Base-by-base conservation (phyloP, 2,797 vertebrate species). In the Gallinago stenura region DNA sequence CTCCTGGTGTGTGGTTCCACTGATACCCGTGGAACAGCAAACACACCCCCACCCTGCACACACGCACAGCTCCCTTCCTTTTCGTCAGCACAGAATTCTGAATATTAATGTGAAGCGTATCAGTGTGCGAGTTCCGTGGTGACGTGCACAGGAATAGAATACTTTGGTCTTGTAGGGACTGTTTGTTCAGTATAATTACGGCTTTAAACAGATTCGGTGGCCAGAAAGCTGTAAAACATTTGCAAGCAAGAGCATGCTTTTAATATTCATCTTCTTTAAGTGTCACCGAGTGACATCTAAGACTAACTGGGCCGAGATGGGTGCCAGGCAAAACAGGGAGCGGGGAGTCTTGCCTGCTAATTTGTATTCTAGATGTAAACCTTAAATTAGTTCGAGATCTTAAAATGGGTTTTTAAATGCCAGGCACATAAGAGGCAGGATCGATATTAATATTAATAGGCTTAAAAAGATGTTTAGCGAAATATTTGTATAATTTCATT, bases 401-500 rank as follows among this genome's bases (percentile, higher is more conserved):
- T 96, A 78, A 97, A 97, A 91, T 61, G 96, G 95, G 25, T 95
- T 97, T 98, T 98, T 98, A 97, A 98, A 98, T 98, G 98, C 97
- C 92, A 93, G 95, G 97, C 97, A 97, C 97, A 96, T 92, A 92
- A 88, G 95, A 97, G 96, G 97, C 89, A 30, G 97, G 90, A 95
- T 93, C 94, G 94, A 69, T 97, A 97, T 98, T 97, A 98, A 98
- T 98, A 98, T 98, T 98, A 98, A 98, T 98, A 92, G 95, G 85
- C 94, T 95, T 92, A 70, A 97, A 96, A 95, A 97, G 97, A 97
- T 98, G 97, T 96, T 98, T 98, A 97, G 98, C 89, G 97, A 97
- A 98, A 98, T 98, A 97, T 96, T 98, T 98, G 97, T 98, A 54
- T 97, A 97, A 98, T 98, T 97, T 96, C 96, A 97, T 98, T 98